phyloP scores from a whole-genome alignment of 2,797 vertebrate genomes.

The Anolis apletophallus region DNA sequence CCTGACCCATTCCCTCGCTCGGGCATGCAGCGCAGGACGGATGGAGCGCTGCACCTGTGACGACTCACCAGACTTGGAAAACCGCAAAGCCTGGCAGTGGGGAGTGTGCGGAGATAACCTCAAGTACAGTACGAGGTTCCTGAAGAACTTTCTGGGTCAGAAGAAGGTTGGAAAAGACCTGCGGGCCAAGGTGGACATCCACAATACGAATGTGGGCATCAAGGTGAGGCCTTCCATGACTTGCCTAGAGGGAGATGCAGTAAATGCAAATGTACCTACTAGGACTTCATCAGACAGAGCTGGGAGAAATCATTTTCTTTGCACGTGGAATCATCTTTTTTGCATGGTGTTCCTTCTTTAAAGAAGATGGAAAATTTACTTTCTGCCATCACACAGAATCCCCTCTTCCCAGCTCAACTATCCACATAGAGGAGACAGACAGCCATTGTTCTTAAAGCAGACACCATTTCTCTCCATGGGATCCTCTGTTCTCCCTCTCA shows the following conservation, averaged over 20 bases:
- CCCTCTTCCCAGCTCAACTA: too few relatives aligned
- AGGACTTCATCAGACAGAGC: too few relatives aligned
- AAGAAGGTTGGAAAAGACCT: constrained; percentile 95
- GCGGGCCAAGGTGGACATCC: constrained; percentile 91
- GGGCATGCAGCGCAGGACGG: constrained; percentile 95
- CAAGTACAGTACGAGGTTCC: constrained; percentile 96
- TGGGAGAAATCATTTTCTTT: too few relatives aligned
- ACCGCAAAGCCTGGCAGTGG: constrained; percentile 98
- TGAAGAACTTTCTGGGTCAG: constrained; percentile 94
- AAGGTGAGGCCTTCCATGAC: constrained; percentile 80
- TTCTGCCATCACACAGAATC: too few relatives aligned
- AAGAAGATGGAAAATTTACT: too few relatives aligned
- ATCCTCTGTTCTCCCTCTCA: too few relatives aligned
- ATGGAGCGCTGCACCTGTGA: constrained; percentile 99
- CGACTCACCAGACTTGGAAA: constrained; percentile 94
- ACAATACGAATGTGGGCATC: constrained; percentile 95
- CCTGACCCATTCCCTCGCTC: constrained; percentile 92
- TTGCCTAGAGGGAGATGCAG: not conserved
- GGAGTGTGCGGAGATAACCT: constrained; percentile 98
- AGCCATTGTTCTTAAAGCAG: too few relatives aligned
- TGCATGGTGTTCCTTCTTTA: too few relatives aligned
- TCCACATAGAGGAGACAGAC: too few relatives aligned
- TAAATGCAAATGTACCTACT: not conserved
- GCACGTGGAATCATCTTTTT: too few relatives aligned
- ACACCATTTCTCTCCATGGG: too few relatives aligned